Evolutionary conservation across 2,888 invertebrate species (phyloP).

Genomic region (Drosophila histrio): DNA sequence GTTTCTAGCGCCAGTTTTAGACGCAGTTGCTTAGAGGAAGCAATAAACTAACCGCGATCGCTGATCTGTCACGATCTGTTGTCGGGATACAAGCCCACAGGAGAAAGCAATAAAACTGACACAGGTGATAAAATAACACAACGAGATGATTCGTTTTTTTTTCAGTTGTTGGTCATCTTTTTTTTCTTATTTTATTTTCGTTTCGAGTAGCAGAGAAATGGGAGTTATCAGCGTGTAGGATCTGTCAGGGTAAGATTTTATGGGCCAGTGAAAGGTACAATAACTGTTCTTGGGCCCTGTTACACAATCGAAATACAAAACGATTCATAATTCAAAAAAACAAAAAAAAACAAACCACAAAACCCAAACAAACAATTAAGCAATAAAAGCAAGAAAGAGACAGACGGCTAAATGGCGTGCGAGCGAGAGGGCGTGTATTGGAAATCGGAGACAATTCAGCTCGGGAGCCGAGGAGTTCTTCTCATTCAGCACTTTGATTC

Average conservation of each 20-base stretch:
- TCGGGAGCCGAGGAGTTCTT: conserved; percentile 54
- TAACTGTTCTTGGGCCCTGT: conserved; percentile 75
- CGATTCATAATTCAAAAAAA: conserved; percentile 62
- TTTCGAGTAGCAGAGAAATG: conserved; percentile 65
- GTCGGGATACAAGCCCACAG: conserved; percentile 41
- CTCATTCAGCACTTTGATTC: conserved; percentile 29
- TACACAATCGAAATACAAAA: conserved; percentile 71
- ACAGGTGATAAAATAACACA: conserved; percentile 81
- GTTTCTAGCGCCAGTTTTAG: conserved; percentile 12
- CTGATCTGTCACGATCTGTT: conserved; percentile 73
- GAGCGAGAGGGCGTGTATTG: conserved; percentile 30
- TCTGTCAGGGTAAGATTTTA: conserved; percentile 63
- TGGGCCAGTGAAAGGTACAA: conserved; percentile 57
- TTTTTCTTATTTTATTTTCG: conserved; percentile 11
- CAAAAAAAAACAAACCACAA: conserved; percentile 47
- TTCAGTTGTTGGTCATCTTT: background rate
- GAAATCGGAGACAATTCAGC: conserved; percentile 62
- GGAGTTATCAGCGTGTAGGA: conserved; percentile 66
- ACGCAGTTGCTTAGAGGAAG: conserved; percentile 62
- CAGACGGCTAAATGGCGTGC: background rate
- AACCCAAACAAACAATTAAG: conserved; percentile 72
- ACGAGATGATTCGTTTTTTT: conserved; percentile 72
- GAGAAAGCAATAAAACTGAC: conserved; percentile 73
- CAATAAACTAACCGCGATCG: conserved; percentile 77
- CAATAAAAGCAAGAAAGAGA: conserved; percentile 65